Conservation (phyloP, 64 coral and sea anemone genomes). For the Pocillopora verrucosa region DNA sequence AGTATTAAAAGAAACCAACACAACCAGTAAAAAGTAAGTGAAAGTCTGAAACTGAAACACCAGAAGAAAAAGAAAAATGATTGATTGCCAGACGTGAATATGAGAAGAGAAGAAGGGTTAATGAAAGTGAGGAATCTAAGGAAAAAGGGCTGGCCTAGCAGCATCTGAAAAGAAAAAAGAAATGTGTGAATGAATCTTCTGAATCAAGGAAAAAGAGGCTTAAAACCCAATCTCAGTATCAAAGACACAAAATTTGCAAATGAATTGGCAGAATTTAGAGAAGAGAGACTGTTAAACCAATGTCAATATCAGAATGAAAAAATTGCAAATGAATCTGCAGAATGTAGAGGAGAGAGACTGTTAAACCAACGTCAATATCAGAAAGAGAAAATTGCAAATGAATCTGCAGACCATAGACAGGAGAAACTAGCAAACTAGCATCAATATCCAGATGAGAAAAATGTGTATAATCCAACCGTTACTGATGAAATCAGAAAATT, state of each 20-base stretch:
- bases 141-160: background rate
- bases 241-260: background rate
- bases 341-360: background rate
- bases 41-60: background rate
- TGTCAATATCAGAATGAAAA: background rate
- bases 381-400: background rate
- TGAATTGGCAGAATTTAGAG: background rate
- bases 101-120: background rate
- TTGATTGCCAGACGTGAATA: background rate
- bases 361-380: background rate
- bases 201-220: too few species aligned
- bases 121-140: constrained; percentile 3
- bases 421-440: background rate
- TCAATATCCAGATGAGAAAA: background rate
- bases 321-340: background rate
- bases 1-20: background rate
- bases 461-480: background rate
- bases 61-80: background rate
- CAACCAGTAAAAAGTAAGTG: background rate
- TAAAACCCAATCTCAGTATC: too few species aligned
- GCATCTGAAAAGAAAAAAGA: background rate
- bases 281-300: background rate
- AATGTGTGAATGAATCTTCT: background rate
- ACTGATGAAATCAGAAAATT: constrained; percentile 13
- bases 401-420: constrained; percentile 3